Base-by-base conservation (phyloP, 2,797 vertebrate genomes). In the Anguilla megastoma region DNA sequence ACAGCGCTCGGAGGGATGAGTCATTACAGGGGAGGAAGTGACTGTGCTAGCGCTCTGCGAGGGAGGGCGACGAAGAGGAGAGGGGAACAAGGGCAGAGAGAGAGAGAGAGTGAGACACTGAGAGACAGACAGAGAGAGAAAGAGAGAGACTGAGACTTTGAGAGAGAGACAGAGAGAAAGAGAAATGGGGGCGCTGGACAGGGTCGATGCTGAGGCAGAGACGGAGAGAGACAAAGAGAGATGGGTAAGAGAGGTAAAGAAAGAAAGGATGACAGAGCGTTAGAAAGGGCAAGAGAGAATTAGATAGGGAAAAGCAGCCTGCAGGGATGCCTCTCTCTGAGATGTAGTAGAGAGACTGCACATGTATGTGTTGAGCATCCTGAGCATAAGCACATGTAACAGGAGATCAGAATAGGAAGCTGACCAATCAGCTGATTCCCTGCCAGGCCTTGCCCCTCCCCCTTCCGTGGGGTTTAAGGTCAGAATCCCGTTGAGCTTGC, bases 1-100 rank as follows among this genome's bases (percentile, higher is more conserved):
- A 82, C 74, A 9, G n/a, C 58, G 24, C 21, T 66, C 76, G 21
- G 6, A 58, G n/a, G 83, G 16, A 50, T 84, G 83, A 84, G 83
- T 84, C 83, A 84, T 58, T 84, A n/a, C 83, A 30, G 50, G 2
- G 52, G 48, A 84, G 50, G 83, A 84, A 58, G 41, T 48, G 45
- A 82, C 79, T 82, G 41, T 14, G 14, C 16, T 50, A n/a, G 21
- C 21, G 45, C 36, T 16, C 33, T 50, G 41, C 9, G 45, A 82
- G 21, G 79, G 45, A 8, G 45, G 21, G 41, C 5, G 74, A 36
- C 41, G 45, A 21, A 36, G 86, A 52, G 41, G 63, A 71, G 24
- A 16, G 45, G 24, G n/a, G 36, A 66, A 16, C 41, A 3, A 71
- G 30, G 66, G 45, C 41, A 86, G 85, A 21, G n/a, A 33, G n/a